Base-by-base conservation (phyloP, 1,140 invertebrate genomes). In the Drosophila baimaii region DNA sequence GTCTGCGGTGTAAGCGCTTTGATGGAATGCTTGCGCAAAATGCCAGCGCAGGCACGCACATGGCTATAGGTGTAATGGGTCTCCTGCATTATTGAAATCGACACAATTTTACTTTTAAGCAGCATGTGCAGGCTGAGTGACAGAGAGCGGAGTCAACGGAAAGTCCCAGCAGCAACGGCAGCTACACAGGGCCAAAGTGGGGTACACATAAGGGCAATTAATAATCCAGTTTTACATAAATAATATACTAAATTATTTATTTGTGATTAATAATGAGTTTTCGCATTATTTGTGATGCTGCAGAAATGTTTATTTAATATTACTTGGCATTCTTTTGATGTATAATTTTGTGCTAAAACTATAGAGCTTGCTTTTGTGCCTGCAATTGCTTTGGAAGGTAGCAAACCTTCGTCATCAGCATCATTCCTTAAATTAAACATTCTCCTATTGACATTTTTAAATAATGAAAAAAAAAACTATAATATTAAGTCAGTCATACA, bases 91-190 rank as follows among this genome's bases (percentile, higher is more conserved):
- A 89, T 90, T 89, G 85, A 89, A 89, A 85, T 89, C 85, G 84
- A 89, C 84, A 89, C 84, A 89, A 89, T 89, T 89, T 89, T 89
- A 89, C 84, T 89, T 89, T 89, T 89, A 89, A 89, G 83, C 77
- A 79, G 81, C 66, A 64, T 82, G 80, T 82, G 80, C 66, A 65
- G 51, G 59, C 37, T 79, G 84, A 89, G 66, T 89, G 85, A 89
- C 81, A 84, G 68, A 73, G 75, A 79, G 74, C 58, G 27, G 75
- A 78, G 64, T 68, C 51, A 44, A 31, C 55, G 21, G 27, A 59
- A 33, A 35, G 57, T 33, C 29, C 17, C 52, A 46, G 57, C 29
- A 51, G 27, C 29, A 35, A 13, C 29, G 13, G 3, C 46, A 31
- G 31, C 58, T 47, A 35, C 44, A 47, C 51, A 21, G 29, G 29